These are phyloP conservation scores for Spermophilus dauricus DNA, from an alignment of 2,113 vertebrate species.

Conservation along the genomic window DNA sequence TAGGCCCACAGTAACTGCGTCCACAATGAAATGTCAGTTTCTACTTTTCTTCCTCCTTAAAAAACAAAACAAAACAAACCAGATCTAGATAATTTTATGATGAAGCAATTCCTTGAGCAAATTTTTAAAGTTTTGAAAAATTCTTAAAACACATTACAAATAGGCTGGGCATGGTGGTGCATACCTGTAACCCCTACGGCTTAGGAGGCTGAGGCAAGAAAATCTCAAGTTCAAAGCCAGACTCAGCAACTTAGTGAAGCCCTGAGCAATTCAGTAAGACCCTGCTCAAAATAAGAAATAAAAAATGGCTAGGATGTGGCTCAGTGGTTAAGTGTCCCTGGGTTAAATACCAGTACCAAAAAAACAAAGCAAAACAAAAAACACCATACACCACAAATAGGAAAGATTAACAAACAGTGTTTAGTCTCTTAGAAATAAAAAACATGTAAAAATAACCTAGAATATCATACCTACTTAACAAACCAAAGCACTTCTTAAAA, in stretches of 20 bases:
- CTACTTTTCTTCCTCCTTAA: too few relatives aligned
- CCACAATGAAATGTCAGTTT: too few relatives aligned
- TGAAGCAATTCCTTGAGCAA: neutral
- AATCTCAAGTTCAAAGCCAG: too few relatives aligned
- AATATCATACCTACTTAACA: neutral
- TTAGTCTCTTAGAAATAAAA: slow-evolving; percentile 4
- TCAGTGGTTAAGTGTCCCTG: too few relatives aligned
- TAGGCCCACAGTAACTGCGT: neutral
- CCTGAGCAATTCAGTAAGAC: too few relatives aligned
- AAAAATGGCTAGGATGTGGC: too few relatives aligned
- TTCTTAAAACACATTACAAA: neutral
- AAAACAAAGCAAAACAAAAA: too few relatives aligned
- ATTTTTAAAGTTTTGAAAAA: neutral
- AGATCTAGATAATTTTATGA: neutral
- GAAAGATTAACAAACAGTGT: neutral
- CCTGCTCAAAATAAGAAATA: too few relatives aligned
- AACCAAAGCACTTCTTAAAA: neutral
- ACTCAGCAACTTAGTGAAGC: too few relatives aligned
- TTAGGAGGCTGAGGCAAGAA: too few relatives aligned
- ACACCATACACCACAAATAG: neutral
- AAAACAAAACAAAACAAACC: neutral
- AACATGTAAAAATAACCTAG: neutral
- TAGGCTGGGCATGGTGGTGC: neutral
- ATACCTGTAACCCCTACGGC: neutral
- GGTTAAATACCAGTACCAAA: too few relatives aligned